Percentiles rank a stretch among this genome's conserved stretches.
Evolutionary conservation across 2,797 vertebrate genomes (phyloP).

Genomic region (Pampus argenteus): DNA sequence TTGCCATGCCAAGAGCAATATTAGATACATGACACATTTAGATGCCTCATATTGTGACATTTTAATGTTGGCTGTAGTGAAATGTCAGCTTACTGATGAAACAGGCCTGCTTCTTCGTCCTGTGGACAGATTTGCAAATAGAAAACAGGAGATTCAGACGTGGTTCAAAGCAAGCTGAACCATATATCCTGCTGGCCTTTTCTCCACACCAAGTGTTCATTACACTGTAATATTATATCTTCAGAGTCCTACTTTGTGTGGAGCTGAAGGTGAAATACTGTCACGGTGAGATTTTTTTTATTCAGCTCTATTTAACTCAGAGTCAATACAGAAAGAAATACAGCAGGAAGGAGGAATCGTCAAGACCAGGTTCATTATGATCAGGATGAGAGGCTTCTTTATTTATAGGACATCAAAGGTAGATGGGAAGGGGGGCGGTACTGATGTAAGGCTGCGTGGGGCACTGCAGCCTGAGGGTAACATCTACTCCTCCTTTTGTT

Average conservation of each 20-base stretch:
- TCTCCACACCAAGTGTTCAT: slow-evolving; percentile 25
- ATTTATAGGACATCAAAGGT: slow-evolving; percentile 78
- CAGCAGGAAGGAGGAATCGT: slow-evolving; percentile 33
- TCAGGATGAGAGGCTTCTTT: slow-evolving; percentile 56
- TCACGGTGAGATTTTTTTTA: slow-evolving; percentile 21
- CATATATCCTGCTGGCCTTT: slow-evolving; percentile 44
- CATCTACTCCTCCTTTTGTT: slow-evolving; percentile 51
- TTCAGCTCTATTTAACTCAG: slow-evolving; percentile 37
- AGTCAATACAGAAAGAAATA: slow-evolving; percentile 26
- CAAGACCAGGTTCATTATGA: slow-evolving; percentile 54
- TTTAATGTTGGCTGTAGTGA: slow-evolving; percentile 67
- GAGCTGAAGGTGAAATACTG: slow-evolving; percentile 20
- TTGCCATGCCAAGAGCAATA: slow-evolving; percentile 20
- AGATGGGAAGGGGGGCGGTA: slow-evolving; percentile 42
- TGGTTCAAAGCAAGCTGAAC: slow-evolving; percentile 42
- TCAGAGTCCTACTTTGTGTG: slow-evolving; percentile 18
- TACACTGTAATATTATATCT: slow-evolving; percentile 33
- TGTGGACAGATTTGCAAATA: slow-evolving; percentile 29
- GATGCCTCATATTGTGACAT: slow-evolving; percentile 53
- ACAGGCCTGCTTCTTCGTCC: slow-evolving; percentile 26
- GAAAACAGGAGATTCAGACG: slow-evolving; percentile 31
- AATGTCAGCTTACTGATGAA: slow-evolving; percentile 68
- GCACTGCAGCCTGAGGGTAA: slow-evolving; percentile 61
- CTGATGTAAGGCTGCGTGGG: slow-evolving; percentile 60
- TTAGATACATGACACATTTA: slow-evolving; percentile 44